Base-by-base conservation (phyloP, 2,113 vertebrate species). In the Corydoras sp. region DNA sequence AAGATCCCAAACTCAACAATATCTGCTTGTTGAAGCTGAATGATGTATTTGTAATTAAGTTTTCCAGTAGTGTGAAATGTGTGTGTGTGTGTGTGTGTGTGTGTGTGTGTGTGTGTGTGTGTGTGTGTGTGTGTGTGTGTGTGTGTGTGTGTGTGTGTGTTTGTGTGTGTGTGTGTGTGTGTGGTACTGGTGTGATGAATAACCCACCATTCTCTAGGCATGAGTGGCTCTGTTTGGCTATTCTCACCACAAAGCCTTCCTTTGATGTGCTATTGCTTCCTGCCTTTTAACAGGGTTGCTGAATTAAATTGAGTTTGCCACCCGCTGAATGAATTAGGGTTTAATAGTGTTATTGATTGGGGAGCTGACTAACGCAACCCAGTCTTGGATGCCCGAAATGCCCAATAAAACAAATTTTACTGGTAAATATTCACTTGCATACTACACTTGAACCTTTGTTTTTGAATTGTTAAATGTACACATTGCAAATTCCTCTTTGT, bases 191-290 rank as follows among this genome's bases (percentile, higher is more conserved):
- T 81, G 77, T 74, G 65, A 62, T 80, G 67, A 83, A 84, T 82
- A 72, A 61, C 61, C 43, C 61, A 62, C 65, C 65, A 48, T 61
- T 78, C 78, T 85, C 83, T 69, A 80, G 85, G 81, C 81, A 80
- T 88, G 87, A 87, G 83, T 86, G 81, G 74, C 75, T 72, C 80
- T 88, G 88, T 87, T 88, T 85, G 84, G 82, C 75, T 85, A 80
- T 76, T 83, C 79, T 81, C 76, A 69, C 77, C 83, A 89, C 88
- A 90, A 90, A 89, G 88, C 83, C 82, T 62, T 65, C 68, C 84
- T 90, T 90, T 88, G 87, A 88, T 85, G 88, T 86, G 77, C 78
- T 77, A 71, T 81, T 83, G 83, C 85, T 89, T 90, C 87, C 87
- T 88, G 86, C 87, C 83, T 85, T 84, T 82, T 82, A 86, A 88